A percentile compares a stretch with the other conserved stretches of the same genome.
phyloP scores from a whole-genome alignment of 2,888 invertebrate genomes.

The Luperina testacea region DNA sequence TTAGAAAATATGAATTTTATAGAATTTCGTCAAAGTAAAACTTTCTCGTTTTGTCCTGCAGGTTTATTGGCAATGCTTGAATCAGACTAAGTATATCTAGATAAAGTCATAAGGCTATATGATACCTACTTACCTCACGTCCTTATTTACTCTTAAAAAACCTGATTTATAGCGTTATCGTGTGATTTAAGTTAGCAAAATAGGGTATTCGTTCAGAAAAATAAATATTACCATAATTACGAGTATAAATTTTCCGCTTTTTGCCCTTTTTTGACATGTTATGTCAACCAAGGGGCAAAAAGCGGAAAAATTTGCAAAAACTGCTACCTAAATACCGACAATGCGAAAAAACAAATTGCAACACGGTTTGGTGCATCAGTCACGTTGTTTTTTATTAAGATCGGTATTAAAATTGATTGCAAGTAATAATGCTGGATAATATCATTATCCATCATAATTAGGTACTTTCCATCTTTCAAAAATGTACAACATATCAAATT shows the following conservation, averaged over 20 bases:
- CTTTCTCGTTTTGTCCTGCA: background rate
- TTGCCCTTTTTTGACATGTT: background rate
- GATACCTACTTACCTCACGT: background rate
- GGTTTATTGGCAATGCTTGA: background rate
- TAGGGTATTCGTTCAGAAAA: background rate
- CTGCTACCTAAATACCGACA: background rate
- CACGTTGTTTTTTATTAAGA: conserved; percentile 1
- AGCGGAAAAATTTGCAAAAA: too few relatives aligned
- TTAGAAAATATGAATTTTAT: background rate
- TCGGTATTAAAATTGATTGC: too few relatives aligned
- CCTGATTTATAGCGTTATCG: background rate
- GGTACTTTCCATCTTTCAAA: background rate
- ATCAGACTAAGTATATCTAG: background rate
- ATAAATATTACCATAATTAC: background rate
- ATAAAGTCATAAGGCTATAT: background rate
- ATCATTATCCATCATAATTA: conserved; percentile 19
- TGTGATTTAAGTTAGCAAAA: too few relatives aligned
- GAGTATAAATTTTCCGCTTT: background rate
- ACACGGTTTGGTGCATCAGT: background rate
- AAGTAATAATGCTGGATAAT: too few relatives aligned
- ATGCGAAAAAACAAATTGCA: background rate
- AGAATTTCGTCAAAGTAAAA: background rate
- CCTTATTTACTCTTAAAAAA: background rate
- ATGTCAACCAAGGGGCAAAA: too few relatives aligned
- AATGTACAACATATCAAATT: background rate